Evolutionary conservation across 2,113 vertebrate genomes (phyloP).

Genomic region (Climacteris rufus): DNA sequence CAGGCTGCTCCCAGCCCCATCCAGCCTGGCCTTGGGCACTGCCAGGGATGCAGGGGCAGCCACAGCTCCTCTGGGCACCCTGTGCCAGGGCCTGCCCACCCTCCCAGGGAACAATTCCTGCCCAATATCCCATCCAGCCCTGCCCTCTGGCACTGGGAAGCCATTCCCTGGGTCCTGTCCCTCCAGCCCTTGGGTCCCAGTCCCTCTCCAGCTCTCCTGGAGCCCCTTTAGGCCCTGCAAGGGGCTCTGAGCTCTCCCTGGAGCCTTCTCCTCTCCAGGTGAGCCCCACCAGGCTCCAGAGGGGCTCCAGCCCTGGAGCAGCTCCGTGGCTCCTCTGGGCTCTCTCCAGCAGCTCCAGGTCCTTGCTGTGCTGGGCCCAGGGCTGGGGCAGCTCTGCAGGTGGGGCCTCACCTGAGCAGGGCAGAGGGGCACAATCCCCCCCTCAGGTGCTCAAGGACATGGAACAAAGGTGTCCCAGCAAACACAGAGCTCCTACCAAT

Average conservation of each 20-base stretch:
- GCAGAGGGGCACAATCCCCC: background rate
- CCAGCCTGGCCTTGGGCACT: background rate
- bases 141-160: background rate
- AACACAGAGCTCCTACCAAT: background rate
- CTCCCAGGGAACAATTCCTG: background rate
- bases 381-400: background rate
- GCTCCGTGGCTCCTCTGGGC: background rate
- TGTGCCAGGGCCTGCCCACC: background rate
- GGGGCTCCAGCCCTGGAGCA: background rate
- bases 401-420: background rate
- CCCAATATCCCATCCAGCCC: background rate
- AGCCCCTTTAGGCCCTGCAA: background rate
- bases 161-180: background rate
- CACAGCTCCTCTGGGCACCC: background rate
- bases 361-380: accelerated
- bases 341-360: background rate
- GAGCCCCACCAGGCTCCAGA: background rate
- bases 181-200: background rate
- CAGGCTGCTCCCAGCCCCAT: background rate
- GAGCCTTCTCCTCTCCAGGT: background rate
- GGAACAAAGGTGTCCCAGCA: background rate
- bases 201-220: background rate
- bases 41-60: background rate
- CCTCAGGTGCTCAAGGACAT: background rate
- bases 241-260: background rate